These are phyloP conservation scores for Stegodyphus dumicola DNA, from an alignment of 1,140 invertebrate species.

Conservation along the genomic window DNA sequence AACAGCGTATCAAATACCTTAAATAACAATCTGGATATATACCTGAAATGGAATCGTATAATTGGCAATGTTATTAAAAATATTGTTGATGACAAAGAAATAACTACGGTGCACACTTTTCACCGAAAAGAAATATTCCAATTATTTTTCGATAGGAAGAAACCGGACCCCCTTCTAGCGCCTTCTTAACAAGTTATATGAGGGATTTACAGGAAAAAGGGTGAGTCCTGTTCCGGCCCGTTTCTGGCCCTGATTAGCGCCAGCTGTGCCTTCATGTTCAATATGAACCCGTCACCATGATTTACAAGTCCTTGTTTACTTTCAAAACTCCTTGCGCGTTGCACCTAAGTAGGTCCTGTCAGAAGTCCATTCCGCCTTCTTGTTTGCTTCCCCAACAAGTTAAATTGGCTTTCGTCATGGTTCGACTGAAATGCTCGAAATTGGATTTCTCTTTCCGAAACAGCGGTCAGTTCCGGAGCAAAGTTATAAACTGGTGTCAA, in stretches of 20 bases:
- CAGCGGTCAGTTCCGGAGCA: background rate
- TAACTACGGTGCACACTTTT: no score
- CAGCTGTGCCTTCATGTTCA: conserved; percentile 34
- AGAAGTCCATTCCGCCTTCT: background rate
- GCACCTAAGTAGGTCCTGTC: conserved; percentile 17
- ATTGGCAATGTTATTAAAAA: no score
- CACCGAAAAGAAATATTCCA: no score
- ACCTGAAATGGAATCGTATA: no score
- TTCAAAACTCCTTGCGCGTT: background rate
- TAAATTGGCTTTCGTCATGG: conserved; percentile 36
- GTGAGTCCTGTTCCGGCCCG: background rate
- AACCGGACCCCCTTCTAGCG: background rate
- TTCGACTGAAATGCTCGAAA: conserved; percentile 5
- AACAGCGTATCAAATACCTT: no score
- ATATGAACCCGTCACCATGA: conserved; percentile 25
- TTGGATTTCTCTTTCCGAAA: conserved; percentile 1
- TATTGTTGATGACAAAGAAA: no score
- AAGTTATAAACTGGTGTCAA: conserved; percentile 11
- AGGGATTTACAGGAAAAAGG: background rate
- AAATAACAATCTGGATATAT: no score
- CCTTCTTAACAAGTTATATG: conserved; percentile 13
- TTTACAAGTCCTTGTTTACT: conserved; percentile 34
- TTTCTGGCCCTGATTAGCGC: conserved; percentile 33
- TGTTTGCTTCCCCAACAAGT: background rate
- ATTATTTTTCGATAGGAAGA: no score